Evolutionary conservation across 1,140 invertebrate species (phyloP).

Genomic region (Medauroidea extradentata): DNA sequence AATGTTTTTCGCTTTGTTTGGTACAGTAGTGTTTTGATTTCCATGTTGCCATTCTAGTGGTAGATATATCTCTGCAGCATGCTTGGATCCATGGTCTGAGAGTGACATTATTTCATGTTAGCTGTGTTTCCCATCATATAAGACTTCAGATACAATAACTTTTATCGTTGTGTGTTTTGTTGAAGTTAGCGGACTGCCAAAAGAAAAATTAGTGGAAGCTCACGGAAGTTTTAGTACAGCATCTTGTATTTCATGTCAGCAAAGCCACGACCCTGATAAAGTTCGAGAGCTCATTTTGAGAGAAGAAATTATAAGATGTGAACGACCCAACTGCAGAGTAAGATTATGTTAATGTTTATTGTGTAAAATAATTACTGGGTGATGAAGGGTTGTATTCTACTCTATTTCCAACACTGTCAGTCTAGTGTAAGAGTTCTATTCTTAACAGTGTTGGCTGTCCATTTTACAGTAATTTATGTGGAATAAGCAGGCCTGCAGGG

Average conservation of each 20-base stretch:
- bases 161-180: not conserved
- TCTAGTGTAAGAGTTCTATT: no score
- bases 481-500: no score
- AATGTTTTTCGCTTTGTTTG: no score
- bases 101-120: not conserved
- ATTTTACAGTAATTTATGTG: no score
- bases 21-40: no score
- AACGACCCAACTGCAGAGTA: no score
- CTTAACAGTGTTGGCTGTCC: no score
- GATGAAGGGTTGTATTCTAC: no score
- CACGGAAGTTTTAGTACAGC: slow-evolving; percentile 11
- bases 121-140: not conserved
- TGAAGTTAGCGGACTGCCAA: slow-evolving; percentile 11
- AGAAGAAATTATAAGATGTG: slow-evolving; percentile 8
- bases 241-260: slow-evolving; percentile 10
- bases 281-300: slow-evolving; percentile 5
- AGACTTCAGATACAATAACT: not conserved
- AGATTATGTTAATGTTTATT: no score
- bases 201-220: slow-evolving; percentile 14
- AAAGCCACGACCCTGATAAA: slow-evolving; percentile 6
- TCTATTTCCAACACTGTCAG: no score
- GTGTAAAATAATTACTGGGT: no score
- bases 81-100: not conserved
- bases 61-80: not conserved
- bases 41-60: not conserved